These are phyloP conservation scores for Pavo muticus DNA, from an alignment of 2,113 vertebrate species.

Conservation along the genomic window DNA sequence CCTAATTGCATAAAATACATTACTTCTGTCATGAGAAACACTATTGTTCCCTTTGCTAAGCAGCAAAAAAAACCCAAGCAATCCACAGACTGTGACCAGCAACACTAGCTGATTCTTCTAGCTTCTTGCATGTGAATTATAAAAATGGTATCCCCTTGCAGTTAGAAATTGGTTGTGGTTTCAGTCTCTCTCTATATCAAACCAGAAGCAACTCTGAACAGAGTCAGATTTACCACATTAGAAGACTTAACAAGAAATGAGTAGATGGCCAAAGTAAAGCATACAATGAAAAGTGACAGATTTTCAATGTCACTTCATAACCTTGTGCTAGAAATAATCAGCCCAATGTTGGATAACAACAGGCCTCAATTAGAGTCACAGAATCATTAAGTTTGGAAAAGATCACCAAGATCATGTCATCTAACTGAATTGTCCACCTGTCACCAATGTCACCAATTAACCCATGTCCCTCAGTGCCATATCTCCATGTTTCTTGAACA, in stretches of 20 bases:
- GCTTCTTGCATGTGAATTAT: background rate
- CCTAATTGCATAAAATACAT: slow-evolving; percentile 43
- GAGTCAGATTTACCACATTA: background rate
- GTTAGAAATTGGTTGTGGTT: background rate
- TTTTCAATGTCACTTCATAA: background rate
- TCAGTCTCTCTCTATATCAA: background rate
- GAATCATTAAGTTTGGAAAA: no score
- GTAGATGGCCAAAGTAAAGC: background rate
- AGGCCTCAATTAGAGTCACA: background rate
- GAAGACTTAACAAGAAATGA: background rate
- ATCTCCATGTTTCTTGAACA: no score
- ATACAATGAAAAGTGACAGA: background rate
- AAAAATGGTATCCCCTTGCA: background rate
- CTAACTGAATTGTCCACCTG: no score
- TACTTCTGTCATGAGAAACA: slow-evolving; percentile 4
- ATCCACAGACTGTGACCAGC: background rate
- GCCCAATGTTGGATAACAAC: background rate
- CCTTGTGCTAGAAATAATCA: background rate
- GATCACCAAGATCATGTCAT: no score
- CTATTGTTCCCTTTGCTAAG: background rate
- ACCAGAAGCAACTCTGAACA: background rate
- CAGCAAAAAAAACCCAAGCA: background rate
- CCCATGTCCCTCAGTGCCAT: no score
- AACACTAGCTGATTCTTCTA: background rate
- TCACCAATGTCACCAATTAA: no score